These are phyloP conservation scores for Bolinopsis microptera DNA, from an alignment of 37 sponge, comb jelly and placozoan genomes.

Conservation along the genomic window DNA sequence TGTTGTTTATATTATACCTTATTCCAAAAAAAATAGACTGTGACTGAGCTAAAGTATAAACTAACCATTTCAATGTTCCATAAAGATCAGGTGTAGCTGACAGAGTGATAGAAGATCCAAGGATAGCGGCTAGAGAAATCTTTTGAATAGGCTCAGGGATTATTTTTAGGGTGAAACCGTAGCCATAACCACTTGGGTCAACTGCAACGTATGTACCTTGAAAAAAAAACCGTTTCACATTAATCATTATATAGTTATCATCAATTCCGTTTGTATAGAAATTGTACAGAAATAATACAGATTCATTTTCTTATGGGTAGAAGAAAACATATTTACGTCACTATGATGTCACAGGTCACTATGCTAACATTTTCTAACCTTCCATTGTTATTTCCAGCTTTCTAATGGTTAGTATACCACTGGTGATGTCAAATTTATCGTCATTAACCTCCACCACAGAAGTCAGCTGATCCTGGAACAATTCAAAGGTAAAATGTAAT, in stretches of 20 bases:
- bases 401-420: neutral
- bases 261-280: too few relatives aligned
- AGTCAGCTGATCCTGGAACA: conserved; percentile 2
- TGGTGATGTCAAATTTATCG: neutral
- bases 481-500: too few relatives aligned
- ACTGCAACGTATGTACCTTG: neutral
- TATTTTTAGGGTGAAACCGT: neutral
- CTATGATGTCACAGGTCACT: too few relatives aligned
- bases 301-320: too few relatives aligned
- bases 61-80: neutral
- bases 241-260: too few relatives aligned
- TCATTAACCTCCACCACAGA: neutral
- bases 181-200: neutral
- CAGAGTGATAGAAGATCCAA: conserved; percentile 17
- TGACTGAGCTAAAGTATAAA: too few relatives aligned
- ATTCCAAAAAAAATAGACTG: neutral
- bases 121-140: neutral
- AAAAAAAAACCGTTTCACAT: too few relatives aligned
- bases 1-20: too few relatives aligned
- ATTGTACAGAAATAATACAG: too few relatives aligned
- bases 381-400: neutral
- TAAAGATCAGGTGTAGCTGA: neutral
- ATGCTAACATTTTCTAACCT: too few relatives aligned
- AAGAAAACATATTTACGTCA: too few relatives aligned
- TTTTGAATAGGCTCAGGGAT: neutral